Conservation (phyloP, 92 coral and sea anemone genomes). For the Phymanthus crucifer region DNA sequence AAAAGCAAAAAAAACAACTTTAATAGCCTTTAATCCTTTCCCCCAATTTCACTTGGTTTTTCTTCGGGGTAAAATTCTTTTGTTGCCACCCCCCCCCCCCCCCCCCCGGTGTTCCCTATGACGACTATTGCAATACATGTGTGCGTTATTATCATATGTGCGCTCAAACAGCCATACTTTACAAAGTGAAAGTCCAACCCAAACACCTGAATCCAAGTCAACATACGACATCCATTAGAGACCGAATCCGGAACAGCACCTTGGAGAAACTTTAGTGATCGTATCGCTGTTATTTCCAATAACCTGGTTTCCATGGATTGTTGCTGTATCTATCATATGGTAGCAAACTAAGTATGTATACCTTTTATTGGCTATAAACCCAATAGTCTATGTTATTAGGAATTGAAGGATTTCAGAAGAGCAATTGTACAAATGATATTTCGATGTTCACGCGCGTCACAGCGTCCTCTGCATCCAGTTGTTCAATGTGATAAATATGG, state of each 20-base stretch:
- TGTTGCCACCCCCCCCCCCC: too few species aligned
- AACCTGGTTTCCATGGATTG: conserved; percentile 19
- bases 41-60: too few species aligned
- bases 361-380: background rate
- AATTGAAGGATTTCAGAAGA: background rate
- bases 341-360: background rate
- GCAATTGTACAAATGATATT: background rate
- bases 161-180: conserved; percentile 15
- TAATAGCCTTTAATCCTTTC: too few species aligned
- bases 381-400: background rate
- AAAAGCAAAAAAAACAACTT: too few species aligned
- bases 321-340: background rate
- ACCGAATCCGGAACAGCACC: conserved; percentile 16
- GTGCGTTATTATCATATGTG: background rate
- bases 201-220: background rate
- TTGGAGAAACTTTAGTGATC: conserved; percentile 19
- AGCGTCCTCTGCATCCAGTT: background rate
- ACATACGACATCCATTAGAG: background rate
- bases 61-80: too few species aligned
- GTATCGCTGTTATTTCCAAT: conserved; percentile 6
- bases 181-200: conserved; percentile 9
- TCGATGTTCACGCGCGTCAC: background rate
- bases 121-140: background rate
- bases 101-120: too few species aligned
- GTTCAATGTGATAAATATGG: background rate